Percentiles rank a stretch among this genome's conserved stretches.
phyloP scores from a whole-genome alignment of 35 echinoderm and acorn worm genomes.

The Ptychodera flava region DNA sequence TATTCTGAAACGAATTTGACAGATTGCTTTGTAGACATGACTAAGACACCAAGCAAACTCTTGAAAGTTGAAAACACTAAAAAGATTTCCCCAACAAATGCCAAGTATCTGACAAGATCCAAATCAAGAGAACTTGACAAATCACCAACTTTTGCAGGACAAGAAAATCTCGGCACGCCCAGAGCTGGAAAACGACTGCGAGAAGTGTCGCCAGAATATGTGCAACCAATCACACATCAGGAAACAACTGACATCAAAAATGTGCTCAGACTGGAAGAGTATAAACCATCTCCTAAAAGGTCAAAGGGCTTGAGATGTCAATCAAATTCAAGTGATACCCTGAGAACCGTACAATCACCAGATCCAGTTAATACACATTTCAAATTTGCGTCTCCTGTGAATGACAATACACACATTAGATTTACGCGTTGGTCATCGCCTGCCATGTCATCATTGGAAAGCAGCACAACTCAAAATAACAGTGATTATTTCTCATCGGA shows the following conservation, averaged over 20 bases:
- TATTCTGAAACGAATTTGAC: too few species aligned
- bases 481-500: not conserved
- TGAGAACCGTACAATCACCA: too few species aligned
- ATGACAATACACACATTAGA: not conserved
- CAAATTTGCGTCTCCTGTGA: not conserved
- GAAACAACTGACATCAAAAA: not conserved
- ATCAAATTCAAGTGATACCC: too few species aligned
- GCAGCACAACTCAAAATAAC: not conserved
- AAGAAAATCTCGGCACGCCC: not conserved
- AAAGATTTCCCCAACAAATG: too few species aligned
- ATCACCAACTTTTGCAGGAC: not conserved
- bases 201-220: not conserved
- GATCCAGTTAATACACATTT: not conserved
- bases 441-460: not conserved
- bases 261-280: not conserved
- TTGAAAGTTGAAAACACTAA: too few species aligned
- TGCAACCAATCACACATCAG: too few species aligned
- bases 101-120: not conserved
- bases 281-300: not conserved
- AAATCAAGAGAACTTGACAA: not conserved
- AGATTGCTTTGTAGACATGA: too few species aligned
- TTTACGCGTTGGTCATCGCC: not conserved
- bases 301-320: too few species aligned
- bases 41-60: too few species aligned
- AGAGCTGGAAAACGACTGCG: not conserved